Conservation (phyloP, 2,797 vertebrate genomes). For the Sternotherus odoratus region DNA sequence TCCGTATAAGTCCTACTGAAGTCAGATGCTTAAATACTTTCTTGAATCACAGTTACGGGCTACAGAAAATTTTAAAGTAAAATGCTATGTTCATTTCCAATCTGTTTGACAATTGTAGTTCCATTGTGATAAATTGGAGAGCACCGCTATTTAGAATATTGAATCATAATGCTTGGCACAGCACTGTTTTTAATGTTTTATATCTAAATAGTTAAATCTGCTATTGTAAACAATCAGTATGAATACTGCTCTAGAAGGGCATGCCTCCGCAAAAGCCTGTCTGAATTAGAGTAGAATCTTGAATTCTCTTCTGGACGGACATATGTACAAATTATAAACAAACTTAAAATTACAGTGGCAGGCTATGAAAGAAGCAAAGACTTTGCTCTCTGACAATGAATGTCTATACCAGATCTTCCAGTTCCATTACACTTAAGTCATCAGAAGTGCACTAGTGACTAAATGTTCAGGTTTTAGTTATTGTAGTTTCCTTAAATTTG, state of each 20-base stretch:
- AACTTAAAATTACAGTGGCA: slow-evolving; percentile 4
- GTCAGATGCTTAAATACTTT: not conserved
- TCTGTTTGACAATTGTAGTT: not conserved
- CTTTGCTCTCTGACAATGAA: not conserved
- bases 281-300: slow-evolving; percentile 37
- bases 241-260: slow-evolving; percentile 21
- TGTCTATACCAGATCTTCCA: not conserved
- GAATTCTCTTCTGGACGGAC: slow-evolving; percentile 7
- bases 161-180: not conserved
- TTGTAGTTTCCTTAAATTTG: not conserved
- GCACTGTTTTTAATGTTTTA: not conserved
- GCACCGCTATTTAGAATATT: not conserved
- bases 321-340: not conserved
- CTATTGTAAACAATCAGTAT: slow-evolving; percentile 9
- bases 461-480: not conserved
- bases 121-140: not conserved
- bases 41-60: not conserved
- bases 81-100: not conserved
- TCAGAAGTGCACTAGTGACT: not conserved
- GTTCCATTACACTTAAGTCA: not conserved
- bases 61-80: not conserved
- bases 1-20: not conserved
- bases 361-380: not conserved
- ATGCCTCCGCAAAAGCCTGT: slow-evolving; percentile 49
- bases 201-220: slow-evolving; percentile 26